phyloP scores from a whole-genome alignment of 2,888 invertebrate species.

The Brenthis daphne region DNA sequence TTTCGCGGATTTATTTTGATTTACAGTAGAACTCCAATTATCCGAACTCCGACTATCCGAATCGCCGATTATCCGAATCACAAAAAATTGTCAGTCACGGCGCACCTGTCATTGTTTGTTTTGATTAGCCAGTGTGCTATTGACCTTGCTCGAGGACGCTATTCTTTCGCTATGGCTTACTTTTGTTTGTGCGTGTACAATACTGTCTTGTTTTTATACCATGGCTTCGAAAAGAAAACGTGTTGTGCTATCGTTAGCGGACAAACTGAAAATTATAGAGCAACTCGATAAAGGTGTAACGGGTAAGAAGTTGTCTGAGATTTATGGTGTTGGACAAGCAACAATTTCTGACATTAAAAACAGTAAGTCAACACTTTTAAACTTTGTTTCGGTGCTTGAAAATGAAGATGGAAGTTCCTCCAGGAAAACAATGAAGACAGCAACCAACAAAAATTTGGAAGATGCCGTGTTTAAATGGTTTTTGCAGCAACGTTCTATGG shows the following conservation, averaged over 20 bases:
- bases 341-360: constrained; percentile 19
- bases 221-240: constrained; percentile 41
- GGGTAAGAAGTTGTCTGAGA: constrained; percentile 43
- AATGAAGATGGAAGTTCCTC: constrained; percentile 24
- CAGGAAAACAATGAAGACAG: constrained; percentile 23
- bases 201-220: constrained; percentile 36
- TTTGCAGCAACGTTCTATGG: constrained; percentile 26
- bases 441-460: constrained; percentile 18
- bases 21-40: constrained; percentile 1
- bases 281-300: constrained; percentile 42
- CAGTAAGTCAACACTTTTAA: constrained; percentile 2
- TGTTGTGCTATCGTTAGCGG: constrained; percentile 43
- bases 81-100: constrained; percentile 16
- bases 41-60: constrained; percentile 6
- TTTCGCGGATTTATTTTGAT: no score
- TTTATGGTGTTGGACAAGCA: constrained; percentile 43
- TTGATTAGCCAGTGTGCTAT: constrained; percentile 39
- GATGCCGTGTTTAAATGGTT: constrained; percentile 19
- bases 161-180: constrained; percentile 33
- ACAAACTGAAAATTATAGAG: constrained; percentile 37
- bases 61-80: constrained; percentile 5
- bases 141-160: constrained; percentile 27
- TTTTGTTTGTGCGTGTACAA: constrained; percentile 38
- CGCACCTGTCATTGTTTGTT: constrained; percentile 34
- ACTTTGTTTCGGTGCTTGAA: constrained; percentile 24